phyloP scores from a whole-genome alignment of 92 coral and sea anemone genomes.

The Virgularia gustaviana region DNA sequence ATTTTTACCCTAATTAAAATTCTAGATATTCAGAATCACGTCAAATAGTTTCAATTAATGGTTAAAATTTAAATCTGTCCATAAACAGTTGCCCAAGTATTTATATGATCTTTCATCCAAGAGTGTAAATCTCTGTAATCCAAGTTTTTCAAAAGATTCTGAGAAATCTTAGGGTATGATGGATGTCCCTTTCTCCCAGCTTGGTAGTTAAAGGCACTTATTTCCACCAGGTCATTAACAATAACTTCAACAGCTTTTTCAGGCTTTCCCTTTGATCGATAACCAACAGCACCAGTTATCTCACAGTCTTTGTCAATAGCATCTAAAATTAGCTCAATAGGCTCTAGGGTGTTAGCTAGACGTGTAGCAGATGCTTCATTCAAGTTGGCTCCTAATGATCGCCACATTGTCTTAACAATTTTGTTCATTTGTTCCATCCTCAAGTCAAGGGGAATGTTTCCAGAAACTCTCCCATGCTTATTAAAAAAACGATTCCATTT shows the following conservation, averaged over 20 bases:
- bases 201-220: slow-evolving; percentile 11
- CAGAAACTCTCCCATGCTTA: slow-evolving; percentile 46
- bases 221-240: slow-evolving; percentile 17
- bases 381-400: slow-evolving; percentile 50
- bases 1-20: too few relatives aligned
- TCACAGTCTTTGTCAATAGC: slow-evolving; percentile 30
- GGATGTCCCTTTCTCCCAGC: slow-evolving; percentile 22
- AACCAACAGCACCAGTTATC: background rate
- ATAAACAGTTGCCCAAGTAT: background rate
- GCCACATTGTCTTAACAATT: slow-evolving; percentile 52
- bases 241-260: slow-evolving; percentile 4
- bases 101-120: slow-evolving; percentile 16
- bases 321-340: slow-evolving; percentile 39
- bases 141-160: background rate
- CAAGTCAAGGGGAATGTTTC: slow-evolving; percentile 53
- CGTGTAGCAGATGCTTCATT: slow-evolving; percentile 42
- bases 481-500: slow-evolving; percentile 55
- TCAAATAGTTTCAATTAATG: too few relatives aligned
- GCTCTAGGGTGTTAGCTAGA: slow-evolving; percentile 45
- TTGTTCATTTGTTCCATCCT: slow-evolving; percentile 59
- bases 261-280: slow-evolving; percentile 26
- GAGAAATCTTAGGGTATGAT: slow-evolving; percentile 1
- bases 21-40: background rate
- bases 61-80: background rate
- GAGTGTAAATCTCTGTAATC: slow-evolving; percentile 15